Conservation (phyloP, 2,797 vertebrate species). For the Phoebastria nigripes region DNA sequence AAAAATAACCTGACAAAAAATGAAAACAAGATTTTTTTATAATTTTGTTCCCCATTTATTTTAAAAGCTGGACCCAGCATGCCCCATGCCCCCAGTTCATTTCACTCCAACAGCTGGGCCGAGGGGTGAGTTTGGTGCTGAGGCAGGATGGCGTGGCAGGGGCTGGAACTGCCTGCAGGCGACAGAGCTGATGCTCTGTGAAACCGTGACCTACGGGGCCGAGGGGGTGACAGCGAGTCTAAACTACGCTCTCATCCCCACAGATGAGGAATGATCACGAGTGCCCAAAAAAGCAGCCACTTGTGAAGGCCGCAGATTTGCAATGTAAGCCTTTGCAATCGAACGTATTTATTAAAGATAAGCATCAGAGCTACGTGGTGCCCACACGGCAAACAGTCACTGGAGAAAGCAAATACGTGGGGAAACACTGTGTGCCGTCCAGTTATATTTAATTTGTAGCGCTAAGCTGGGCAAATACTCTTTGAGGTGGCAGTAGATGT, state of each 20-base stretch:
- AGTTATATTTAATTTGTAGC: background rate
- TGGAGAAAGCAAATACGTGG: background rate
- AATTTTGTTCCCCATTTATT: background rate
- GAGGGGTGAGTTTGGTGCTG: background rate
- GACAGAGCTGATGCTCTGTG: background rate
- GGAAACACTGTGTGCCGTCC: background rate
- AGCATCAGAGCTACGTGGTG: background rate
- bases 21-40: background rate
- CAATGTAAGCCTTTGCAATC: background rate
- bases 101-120: background rate
- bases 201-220: background rate
- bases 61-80: background rate
- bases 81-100: background rate
- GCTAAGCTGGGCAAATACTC: background rate
- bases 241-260: background rate
- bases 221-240: background rate
- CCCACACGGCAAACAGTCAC: background rate
- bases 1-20: conserved; percentile 10
- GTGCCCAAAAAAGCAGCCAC: background rate
- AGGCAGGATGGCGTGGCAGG: background rate
- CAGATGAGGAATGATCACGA: accelerated
- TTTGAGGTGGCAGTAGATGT: background rate
- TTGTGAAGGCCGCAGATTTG: background rate
- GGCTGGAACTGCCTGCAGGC: background rate
- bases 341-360: background rate